Evolutionary conservation across 2,888 invertebrate species (phyloP), one percentile per base, ranked within the genome.

Genomic region (Sarcophaga variegata): DNA sequence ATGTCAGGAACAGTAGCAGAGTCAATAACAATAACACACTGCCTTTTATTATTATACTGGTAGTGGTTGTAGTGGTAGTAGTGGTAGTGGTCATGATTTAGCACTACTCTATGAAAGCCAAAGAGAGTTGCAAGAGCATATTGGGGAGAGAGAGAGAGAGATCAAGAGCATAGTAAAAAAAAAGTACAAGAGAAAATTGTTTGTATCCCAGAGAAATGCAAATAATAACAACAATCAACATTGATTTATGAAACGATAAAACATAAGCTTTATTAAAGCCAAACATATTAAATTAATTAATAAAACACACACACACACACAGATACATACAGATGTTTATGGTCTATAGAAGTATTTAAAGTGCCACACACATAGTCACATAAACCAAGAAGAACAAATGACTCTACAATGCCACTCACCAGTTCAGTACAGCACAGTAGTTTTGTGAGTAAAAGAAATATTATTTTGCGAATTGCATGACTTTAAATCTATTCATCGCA

Each of bases 281-380:
- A 81, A 85, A 74, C 74, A 74, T 63, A 85, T 85, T 81, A 69
- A 81, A 81, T 83, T 72, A 77, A 83, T 83, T 83, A 83, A 83
- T 72, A 82, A 62, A 17, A 62, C 8, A n/a, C 11, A 62, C 22
- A 22, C 11, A n/a, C 2, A 17, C 54, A 70, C 5, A 70, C 25
- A 54, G 4, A 22, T 22, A 70, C 25, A 11, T 14, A 54, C 25
- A 69, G 14, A 25, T 17, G 12, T 14, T 17, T 54, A 17, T 14
- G 37, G 2, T 2, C 8, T 2, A 37, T 8, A 10, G 10, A 2
- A 37, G 6, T 37, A 37, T 6, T 37, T 8, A 37, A 37, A 37
- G 8, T 37, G 37, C 37, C 6, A 37, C 6, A 49, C 12, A 14
- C 49, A 49, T 12, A 49, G 49, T 27, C 37, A 37, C 37, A 8